Conservation (phyloP, 2,888 invertebrate genomes). For the Nesidiocoris tenuis region DNA sequence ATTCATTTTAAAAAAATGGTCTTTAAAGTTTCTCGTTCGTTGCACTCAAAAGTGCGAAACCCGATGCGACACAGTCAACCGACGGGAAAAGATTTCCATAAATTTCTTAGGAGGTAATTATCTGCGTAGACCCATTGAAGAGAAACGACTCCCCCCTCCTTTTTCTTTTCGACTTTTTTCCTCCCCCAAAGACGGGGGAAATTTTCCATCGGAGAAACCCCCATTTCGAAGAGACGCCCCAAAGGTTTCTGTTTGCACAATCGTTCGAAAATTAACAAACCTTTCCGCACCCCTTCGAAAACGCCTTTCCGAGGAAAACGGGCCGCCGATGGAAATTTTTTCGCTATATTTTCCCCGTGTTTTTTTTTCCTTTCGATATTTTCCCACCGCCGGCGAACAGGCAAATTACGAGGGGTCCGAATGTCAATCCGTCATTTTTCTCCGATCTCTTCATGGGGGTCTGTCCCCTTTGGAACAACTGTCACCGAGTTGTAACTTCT, state of each 20-base stretch:
- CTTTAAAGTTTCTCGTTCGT: too few relatives aligned
- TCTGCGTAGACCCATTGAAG: neutral
- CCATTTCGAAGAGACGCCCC: neutral
- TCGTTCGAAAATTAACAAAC: constrained; percentile 4
- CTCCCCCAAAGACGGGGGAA: neutral
- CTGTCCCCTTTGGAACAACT: neutral
- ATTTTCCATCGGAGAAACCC: neutral
- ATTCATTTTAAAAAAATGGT: too few relatives aligned
- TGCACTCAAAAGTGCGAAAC: neutral
- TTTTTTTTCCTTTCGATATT: too few relatives aligned
- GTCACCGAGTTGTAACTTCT: neutral
- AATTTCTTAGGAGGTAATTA: constrained; percentile 16
- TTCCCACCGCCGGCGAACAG: neutral
- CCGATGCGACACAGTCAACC: neutral
- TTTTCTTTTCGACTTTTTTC: neutral
- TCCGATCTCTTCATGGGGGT: neutral
- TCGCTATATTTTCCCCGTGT: neutral
- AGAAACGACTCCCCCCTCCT: neutral
- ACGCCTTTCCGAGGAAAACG: neutral
- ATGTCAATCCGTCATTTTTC: neutral
- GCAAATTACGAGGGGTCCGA: neutral
- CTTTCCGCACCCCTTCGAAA: neutral
- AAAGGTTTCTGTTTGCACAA: constrained; percentile 14
- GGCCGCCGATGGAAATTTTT: neutral
- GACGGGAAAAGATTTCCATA: constrained; percentile 9